These are phyloP conservation scores for Scophthalmus maximus DNA, from an alignment of 2,113 vertebrate species.

Conservation along the genomic window DNA sequence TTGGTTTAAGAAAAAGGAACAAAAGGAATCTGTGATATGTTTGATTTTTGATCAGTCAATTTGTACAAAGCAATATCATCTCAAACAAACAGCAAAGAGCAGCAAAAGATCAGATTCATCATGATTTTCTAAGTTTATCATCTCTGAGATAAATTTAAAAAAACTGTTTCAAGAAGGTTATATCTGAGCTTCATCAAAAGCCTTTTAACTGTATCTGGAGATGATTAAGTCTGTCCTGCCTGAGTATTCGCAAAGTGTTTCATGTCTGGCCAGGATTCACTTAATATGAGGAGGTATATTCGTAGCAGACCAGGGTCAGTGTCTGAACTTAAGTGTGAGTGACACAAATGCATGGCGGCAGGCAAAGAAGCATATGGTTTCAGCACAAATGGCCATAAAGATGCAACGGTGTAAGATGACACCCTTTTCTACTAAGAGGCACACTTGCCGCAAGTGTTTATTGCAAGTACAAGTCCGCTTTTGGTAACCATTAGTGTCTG, in stretches of 20 bases:
- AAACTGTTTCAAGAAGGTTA: slow-evolving; percentile 21
- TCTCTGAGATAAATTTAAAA: slow-evolving; percentile 9
- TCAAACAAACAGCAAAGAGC: too few species aligned
- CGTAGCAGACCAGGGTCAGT: slow-evolving; percentile 20
- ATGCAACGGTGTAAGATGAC: slow-evolving; percentile 21
- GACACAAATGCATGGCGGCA: slow-evolving; percentile 16
- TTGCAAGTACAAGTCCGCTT: slow-evolving; percentile 34
- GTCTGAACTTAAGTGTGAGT: slow-evolving; percentile 45
- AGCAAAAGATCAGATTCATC: too few species aligned
- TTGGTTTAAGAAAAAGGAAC: slow-evolving; percentile 4
- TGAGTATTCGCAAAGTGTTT: slow-evolving; percentile 42
- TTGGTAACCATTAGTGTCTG: slow-evolving; percentile 7
- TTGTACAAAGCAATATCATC: too few species aligned
- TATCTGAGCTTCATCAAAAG: slow-evolving; percentile 23
- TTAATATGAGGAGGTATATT: slow-evolving; percentile 52
- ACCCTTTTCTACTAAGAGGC: slow-evolving; percentile 16
- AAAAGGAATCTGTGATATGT: slow-evolving; percentile 5
- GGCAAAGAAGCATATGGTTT: slow-evolving; percentile 19
- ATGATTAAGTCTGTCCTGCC: slow-evolving; percentile 49
- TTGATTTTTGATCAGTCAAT: slow-evolving; percentile 4
- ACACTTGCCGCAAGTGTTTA: slow-evolving; percentile 20
- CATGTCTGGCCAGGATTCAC: slow-evolving; percentile 56
- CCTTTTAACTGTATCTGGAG: slow-evolving; percentile 42
- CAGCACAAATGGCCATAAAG: slow-evolving; percentile 6
- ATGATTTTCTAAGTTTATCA: too few species aligned